A percentile compares a stretch with the other conserved stretches of the same genome.
phyloP scores from a whole-genome alignment of 2,797 vertebrate genomes.

The Lepilemur ruficaudatus region DNA sequence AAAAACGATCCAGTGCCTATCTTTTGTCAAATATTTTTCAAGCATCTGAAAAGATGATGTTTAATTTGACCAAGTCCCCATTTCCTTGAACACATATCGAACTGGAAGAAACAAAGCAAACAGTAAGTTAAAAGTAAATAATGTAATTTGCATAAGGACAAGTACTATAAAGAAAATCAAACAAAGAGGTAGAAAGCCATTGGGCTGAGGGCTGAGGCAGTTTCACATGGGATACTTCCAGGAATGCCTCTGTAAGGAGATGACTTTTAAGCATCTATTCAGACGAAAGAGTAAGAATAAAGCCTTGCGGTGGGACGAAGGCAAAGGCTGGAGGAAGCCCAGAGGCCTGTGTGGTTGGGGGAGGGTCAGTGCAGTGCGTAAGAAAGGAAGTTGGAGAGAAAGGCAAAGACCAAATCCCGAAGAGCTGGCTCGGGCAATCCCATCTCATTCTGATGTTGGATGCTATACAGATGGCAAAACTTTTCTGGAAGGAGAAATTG shows the following conservation, averaged over 20 bases:
- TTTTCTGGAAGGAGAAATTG: background rate
- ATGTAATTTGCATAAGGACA: background rate
- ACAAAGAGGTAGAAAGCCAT: background rate
- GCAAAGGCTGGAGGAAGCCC: background rate
- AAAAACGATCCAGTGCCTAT: background rate
- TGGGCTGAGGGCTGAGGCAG: rapidly evolving
- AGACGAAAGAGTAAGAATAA: background rate
- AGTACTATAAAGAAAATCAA: background rate
- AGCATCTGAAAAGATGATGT: background rate
- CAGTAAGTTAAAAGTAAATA: background rate
- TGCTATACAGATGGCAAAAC: background rate
- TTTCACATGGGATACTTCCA: background rate
- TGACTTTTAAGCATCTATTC: rapidly evolving
- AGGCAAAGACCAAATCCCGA: rapidly evolving
- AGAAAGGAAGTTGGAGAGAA: background rate
- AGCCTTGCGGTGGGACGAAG: too few species aligned
- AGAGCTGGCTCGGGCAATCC: background rate
- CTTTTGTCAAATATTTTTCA: background rate
- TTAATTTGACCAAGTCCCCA: background rate
- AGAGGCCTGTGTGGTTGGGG: rapidly evolving
- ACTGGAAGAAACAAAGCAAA: background rate
- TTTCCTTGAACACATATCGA: background rate
- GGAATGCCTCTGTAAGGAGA: background rate
- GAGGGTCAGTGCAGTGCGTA: rapidly evolving
- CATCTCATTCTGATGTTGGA: background rate